Base-by-base conservation (phyloP, 2,113 vertebrate species). In the Melanocharis versteri region DNA sequence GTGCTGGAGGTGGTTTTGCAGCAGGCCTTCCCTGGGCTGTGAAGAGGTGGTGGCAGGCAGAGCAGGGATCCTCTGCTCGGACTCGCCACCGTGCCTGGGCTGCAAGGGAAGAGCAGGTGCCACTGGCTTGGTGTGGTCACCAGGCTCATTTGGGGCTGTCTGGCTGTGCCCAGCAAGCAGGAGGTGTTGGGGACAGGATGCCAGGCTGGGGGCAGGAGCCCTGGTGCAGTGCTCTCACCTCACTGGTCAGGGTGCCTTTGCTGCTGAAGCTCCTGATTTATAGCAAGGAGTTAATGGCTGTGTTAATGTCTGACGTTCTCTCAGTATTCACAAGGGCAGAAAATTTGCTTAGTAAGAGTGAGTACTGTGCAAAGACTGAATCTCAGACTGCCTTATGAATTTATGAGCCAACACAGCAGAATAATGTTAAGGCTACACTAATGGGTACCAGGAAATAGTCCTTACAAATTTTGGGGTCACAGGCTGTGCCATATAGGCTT, bases 71-170 rank as follows among this genome's bases (percentile, higher is more conserved):
- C 11, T 58, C 42, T 68, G 51, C 24, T 23, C 15, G 5, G 3
- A 2, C 44, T 33, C 0, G 0, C 8, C 16, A 24, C 27, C 1
- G 0, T 33, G 24, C 12, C n/a, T 20, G 21, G 64, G 44, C 45
- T 87, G 16, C 0, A 0, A 17, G 37, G 19, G 31, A 35, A 73
- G 21, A 20, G 30, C 61, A 40, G 21, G 20, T 5, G 35, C 30
- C 0, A 0, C 15, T 19, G 35, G 18, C 45, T 60, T 54, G 20
- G 2, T 16, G 31, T 0, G 2, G 16, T 22, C 26, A 2, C 45
- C 37, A 31, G 15, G 39, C 30, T 54, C 12, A 0, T 18, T 11
- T 44, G 40, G 15, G 48, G 35, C 30, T 91, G 39, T 6, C 26
- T 33, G 53, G 42, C 48, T 33, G 50, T 48, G 56, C 30, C 21